Conservation (phyloP, 2,113 vertebrate genomes). For the Chinchilla lanigera region DNA sequence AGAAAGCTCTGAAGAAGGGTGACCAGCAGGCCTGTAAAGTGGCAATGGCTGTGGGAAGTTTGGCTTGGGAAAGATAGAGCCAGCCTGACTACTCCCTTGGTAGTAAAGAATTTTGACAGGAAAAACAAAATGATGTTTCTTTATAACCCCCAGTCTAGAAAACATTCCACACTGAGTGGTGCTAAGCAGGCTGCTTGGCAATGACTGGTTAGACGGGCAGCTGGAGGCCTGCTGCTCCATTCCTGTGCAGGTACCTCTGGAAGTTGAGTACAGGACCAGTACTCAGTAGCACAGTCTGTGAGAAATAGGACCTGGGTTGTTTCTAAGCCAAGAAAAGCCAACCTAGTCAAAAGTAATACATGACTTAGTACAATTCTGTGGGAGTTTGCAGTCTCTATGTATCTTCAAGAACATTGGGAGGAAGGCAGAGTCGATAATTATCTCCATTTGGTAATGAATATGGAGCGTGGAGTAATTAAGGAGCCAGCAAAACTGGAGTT, state of each 20-base stretch:
- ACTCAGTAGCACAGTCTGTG: background rate
- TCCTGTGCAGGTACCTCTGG: background rate
- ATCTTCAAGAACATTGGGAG: background rate
- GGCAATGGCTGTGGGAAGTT: background rate
- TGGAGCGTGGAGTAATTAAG: slow-evolving; percentile 20
- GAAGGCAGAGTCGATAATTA: background rate
- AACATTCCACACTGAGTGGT: background rate
- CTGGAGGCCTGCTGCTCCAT: background rate
- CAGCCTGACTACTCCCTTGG: background rate
- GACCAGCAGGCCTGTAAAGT: background rate
- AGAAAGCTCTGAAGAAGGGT: background rate
- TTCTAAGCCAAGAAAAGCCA: slow-evolving; percentile 41
- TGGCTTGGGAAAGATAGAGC: background rate
- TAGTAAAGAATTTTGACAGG: background rate
- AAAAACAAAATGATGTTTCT: background rate
- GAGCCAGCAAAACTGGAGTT: slow-evolving; percentile 49
- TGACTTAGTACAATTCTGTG: background rate
- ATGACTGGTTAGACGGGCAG: background rate
- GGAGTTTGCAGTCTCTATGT: background rate
- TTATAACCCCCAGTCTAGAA: background rate
- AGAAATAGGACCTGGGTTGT: background rate
- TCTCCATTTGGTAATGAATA: slow-evolving; percentile 29
- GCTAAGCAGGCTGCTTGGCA: background rate
- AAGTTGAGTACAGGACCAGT: background rate
- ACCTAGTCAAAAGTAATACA: background rate